Percentiles rank a stretch among this genome's conserved stretches.
Conservation (phyloP, 2,113 vertebrate genomes). For the Sardina pilchardus region DNA sequence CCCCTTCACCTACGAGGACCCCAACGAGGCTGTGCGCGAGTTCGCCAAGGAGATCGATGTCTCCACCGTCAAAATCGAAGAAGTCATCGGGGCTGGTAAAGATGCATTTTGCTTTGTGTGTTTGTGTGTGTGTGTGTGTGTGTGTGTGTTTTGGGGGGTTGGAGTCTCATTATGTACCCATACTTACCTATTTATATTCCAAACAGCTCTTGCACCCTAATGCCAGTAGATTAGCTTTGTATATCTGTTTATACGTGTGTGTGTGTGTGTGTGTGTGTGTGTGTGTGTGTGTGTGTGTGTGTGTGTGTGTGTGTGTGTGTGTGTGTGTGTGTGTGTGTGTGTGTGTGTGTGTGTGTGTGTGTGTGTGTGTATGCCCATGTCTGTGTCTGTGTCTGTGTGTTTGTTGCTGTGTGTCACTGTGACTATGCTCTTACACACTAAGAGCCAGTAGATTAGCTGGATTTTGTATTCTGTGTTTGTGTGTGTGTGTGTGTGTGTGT, state of each 20-base stretch:
- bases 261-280: neutral
- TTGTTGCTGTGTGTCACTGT: neutral
- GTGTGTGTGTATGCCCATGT: neutral
- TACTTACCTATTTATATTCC: neutral
- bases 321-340: neutral
- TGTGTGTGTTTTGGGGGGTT: conserved; percentile 41
- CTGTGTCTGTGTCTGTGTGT: neutral
- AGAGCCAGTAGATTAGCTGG: no score
- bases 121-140: conserved; percentile 27
- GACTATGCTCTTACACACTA: no score
- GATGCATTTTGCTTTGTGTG: neutral
- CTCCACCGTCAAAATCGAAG: conserved; percentile 98
- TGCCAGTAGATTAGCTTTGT: no score
- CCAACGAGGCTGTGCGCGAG: conserved; percentile 94
- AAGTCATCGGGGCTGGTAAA: conserved; percentile 98
- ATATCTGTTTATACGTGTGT: neutral
- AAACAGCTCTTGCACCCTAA: neutral
- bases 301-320: neutral
- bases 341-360: neutral
- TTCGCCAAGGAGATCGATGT: conserved; percentile 99
- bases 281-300: neutral
- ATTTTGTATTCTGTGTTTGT: neutral
- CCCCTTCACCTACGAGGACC: conserved; percentile 98
- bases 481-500: neutral
- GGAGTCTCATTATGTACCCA: neutral